Evolutionary conservation across 2,888 invertebrate genomes (phyloP), one percentile per base, ranked within the genome.

Genomic region (Masnerella sp.): DNA sequence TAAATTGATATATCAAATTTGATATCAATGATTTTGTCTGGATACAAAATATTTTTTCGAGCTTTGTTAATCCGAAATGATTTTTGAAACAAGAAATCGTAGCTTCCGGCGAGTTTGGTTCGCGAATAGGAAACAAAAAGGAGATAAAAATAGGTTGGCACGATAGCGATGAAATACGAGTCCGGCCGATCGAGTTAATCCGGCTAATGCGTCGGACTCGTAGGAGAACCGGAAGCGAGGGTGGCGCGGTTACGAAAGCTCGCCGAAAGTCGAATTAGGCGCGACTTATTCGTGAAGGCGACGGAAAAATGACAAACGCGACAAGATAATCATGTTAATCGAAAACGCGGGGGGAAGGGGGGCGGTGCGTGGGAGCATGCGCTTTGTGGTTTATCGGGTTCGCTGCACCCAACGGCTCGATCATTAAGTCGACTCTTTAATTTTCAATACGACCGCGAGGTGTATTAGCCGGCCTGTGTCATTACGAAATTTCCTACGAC

Each of bases 141-240:
- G 22, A 62, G 51, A 56, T 67, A 56, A 67, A 73, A 68, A 73
- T 73, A 68, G 68, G 42, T 22, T 45, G 67, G 34, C 47, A 20
- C 56, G 72, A 56, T 54, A 42, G 67, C 67, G 49, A 62, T 62
- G 62, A 73, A 73, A 68, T 68, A 62, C 67, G 67, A 73, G 42
- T 64, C 43, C 14, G 30, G 42, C 30, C 52, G 64, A 58, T 71
- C 70, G 38, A 49, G 62, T 62, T 62, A 72, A 67, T 61, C 72
- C 72, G 30, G 49, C 49, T 67, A 61, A 72, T 61, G 40, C 15
- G 32, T 36, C 36, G 28, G 42, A 20, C 45, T 71, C 36, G 64
- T 49, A 70, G 61, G 70, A 70, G 64, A 64, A 59, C 65, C 71
- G 65, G 71, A 71, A 71, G 59, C 40, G 71, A 45, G 71, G 65